A percentile compares a stretch with the other conserved stretches of the same genome.
Evolutionary conservation across 2,797 vertebrate genomes (phyloP).

Genomic region (Xenops minutus): DNA sequence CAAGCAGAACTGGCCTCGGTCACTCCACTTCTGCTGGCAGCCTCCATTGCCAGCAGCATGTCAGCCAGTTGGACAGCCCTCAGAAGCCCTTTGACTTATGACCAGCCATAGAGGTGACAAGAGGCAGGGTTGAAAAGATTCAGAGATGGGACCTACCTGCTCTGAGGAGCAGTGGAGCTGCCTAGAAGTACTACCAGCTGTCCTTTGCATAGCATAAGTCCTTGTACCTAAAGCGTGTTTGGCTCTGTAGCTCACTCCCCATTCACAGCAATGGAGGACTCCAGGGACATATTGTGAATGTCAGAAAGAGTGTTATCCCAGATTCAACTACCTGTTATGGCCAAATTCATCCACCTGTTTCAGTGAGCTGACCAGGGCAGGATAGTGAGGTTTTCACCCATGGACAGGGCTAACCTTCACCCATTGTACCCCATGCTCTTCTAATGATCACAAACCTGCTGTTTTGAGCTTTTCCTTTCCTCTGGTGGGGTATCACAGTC

Average conservation of each 20-base stretch:
- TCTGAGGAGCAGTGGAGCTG: neutral
- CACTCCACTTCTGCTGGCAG: neutral
- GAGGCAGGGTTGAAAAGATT: neutral
- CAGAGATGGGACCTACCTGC: neutral
- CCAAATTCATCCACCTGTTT: neutral
- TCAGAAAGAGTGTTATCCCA: neutral
- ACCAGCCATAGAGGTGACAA: neutral
- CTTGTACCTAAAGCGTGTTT: neutral
- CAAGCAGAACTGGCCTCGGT: neutral
- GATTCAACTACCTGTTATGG: neutral
- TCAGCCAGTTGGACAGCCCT: neutral
- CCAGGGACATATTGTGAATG: neutral
- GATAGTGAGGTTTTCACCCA: neutral
- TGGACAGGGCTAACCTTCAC: neutral
- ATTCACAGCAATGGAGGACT: fast-evolving
- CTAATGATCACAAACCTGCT: neutral
- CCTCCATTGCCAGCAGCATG: fast-evolving
- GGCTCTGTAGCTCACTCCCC: neutral
- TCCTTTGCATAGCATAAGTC: neutral
- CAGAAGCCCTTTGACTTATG: neutral
- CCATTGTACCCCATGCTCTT: fast-evolving
- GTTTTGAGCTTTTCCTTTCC: neutral
- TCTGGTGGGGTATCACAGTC: neutral
- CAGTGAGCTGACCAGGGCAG: neutral
- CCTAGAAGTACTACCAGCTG: neutral